Evolutionary conservation across 2,113 vertebrate species (phyloP), one percentile per base, ranked within the genome.

Genomic region (Tachysurus vachellii): DNA sequence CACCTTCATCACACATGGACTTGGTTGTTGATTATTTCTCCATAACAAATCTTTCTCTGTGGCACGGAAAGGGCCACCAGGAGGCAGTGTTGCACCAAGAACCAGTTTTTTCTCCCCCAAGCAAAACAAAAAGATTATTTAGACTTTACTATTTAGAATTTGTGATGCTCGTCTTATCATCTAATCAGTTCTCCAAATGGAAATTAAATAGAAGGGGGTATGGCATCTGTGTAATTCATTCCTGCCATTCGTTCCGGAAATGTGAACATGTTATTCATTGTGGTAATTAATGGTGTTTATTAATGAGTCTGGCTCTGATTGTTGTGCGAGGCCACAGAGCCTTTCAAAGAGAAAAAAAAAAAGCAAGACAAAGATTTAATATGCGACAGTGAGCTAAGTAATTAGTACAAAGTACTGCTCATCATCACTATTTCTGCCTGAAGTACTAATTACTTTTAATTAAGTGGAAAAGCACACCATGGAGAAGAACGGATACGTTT

Each of bases 381-480:
- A 73, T 28, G 77, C 11, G 66, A 82, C 66, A 68, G 28, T 61
- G 79, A 73, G 50, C 85, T 61, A 50, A 86, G 54, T 82, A 84
- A 84, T 84, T 44, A 73, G 79, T 82, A 71, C 23, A 71, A 81
- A 81, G 83, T 75, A 75, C 3, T 26, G 68, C 83, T 85, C 73
- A 80, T 76, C 75, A 61, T 44, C 21, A 28, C 85, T 59, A 31
- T 36, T 87, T 75, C 50, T 59, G 85, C n/a, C 56, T 82, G 50
- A 47, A 81, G 86, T 77, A 50, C 86, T 82, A 87, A 82, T 86
- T 82, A 86, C 53, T 16, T 82, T 86, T 82, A 82, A 86, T 87
- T 87, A 82, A 79, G 42, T 44, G 26, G 36, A 79, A 80, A 79
- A 85, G 42, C 36, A 70, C 31, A 73, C n/a, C 86, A 8, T 2